Base-by-base conservation (phyloP, 2,113 vertebrate genomes). In the Pygoscelis adeliae region DNA sequence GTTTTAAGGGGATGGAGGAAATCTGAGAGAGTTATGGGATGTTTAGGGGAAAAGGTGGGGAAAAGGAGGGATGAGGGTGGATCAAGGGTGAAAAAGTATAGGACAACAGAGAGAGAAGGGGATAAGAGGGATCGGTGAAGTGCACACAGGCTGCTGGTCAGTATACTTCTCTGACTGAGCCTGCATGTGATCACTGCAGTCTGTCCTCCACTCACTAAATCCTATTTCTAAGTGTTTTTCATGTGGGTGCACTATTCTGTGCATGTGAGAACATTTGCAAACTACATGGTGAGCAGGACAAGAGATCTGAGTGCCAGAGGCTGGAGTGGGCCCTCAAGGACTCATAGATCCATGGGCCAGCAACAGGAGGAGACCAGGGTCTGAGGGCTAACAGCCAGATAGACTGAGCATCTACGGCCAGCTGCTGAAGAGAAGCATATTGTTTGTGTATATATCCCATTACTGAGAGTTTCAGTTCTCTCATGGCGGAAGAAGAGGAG, bases 371-470 rank as follows among this genome's bases (percentile, higher is more conserved):
- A 71, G 12, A 34, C 9, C 13, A n/a, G 8, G 2, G 13, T 38
- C 40, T 90, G 34, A 53, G 25, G 6, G 13, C 12, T 61, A 61
- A 17, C 21, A 80, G 40, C 5, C 11, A 40, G 49, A 34, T 1
- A 40, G 25, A 7, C 3, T 17, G 34, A 47, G 7, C 10, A n/a
- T 32, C 15, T 30, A 70, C 50, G 6, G 8, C 9, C 40, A 73
- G 4, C 15, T 76, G 32, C 72, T 67, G 32, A 78, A 59, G 32
- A 79, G 3, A 38, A 0, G 1, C 0, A 1, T 12, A 15, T 4
- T 40, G 7, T 61, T 76, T 53, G 4, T 36, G 4, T 25, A 38
- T 34, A 4, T 62, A 27, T 76, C 27, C 10, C 13, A 36, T 27
- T 76, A 44, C 2, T 90, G 21, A 2, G 3, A 66, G 14, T 74